A percentile compares a stretch with the other conserved stretches of the same genome.
Conservation (phyloP, 1,140 invertebrate species). For the Drosophila chauvacae region DNA sequence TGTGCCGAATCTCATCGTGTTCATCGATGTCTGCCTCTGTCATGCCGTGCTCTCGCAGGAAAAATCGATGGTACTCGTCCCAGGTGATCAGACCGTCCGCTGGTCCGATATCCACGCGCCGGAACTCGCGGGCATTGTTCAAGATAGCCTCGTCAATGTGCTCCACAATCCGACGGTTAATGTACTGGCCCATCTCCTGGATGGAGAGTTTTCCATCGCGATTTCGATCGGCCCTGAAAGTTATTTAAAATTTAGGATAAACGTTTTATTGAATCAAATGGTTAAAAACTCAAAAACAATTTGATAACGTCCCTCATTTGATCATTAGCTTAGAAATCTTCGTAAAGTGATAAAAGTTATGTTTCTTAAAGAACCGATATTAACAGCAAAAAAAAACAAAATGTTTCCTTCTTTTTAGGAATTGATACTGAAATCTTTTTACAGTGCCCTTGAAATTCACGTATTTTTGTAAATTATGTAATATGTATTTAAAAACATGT, state of each 20-base stretch:
- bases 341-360: neutral
- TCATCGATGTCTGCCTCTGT: constrained; percentile 87
- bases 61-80: constrained; percentile 92
- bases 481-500: constrained; percentile 7
- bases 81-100: constrained; percentile 91
- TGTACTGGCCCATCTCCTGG: constrained; percentile 90
- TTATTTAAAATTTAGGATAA: neutral
- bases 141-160: constrained; percentile 90
- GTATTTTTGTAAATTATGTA: neutral
- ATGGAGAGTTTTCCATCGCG: constrained; percentile 87
- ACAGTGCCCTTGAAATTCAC: no score
- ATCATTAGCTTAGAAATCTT: no score
- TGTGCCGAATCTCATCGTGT: constrained; percentile 88
- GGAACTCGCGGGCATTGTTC: constrained; percentile 91
- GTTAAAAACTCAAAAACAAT: no score
- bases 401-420: no score
- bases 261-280: no score
- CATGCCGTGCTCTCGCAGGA: constrained; percentile 89
- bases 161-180: constrained; percentile 89
- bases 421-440: neutral
- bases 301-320: no score
- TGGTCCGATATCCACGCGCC: constrained; percentile 89
- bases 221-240: constrained; percentile 89
- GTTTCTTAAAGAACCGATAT: neutral
- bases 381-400: neutral